Evolutionary conservation across 2,888 invertebrate genomes (phyloP), one percentile per base, ranked within the genome.

Genomic region (Acrobasis suavella): DNA sequence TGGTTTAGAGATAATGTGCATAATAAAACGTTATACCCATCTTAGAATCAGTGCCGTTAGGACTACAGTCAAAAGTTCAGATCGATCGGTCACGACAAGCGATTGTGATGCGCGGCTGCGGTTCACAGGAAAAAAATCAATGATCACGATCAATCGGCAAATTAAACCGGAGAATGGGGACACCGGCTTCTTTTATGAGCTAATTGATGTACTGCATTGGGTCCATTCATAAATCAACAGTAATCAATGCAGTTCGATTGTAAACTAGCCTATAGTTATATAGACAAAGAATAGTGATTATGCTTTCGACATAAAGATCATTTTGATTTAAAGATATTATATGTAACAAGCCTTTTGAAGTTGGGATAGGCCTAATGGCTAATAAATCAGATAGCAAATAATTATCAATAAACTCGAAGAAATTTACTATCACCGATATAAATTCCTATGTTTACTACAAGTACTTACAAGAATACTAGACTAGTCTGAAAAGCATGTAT

Each of bases 21-120:
- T 15, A 39, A 39, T 32, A 17, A n/a, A 17, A 7, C 12, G 42
- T 46, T n/a, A 42, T 60, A 50, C n/a, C n/a, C n/a, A n/a, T 63
- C 62, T 50, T 54, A 14, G 62, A 64, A 61, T 32, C 60, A 56
- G n/a, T 49, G 46, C 68, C 66, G 66, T 66, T 66, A 68, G 58
- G 62, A 66, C 65, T 68, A 71, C 71, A 74, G 74, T 60, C 39
- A 75, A 67, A 69, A 74, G 76, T 80, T 76, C 74, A 72, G 78
- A 79, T 75, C 72, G 76, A 71, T 75, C 72, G 77, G 80, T 83
- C 85, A 86, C 85, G 85, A 81, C 67, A 65, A 68, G 69, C 77
- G 76, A 75, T 77, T 75, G 70, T 72, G 69, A 68, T 70, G 67
- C 68, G 67, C 64, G 63, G 65, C 67, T 68, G 78, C 76, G 75